Conservation (phyloP, 2,113 vertebrate species). For the Phylloscopus whistleri region DNA sequence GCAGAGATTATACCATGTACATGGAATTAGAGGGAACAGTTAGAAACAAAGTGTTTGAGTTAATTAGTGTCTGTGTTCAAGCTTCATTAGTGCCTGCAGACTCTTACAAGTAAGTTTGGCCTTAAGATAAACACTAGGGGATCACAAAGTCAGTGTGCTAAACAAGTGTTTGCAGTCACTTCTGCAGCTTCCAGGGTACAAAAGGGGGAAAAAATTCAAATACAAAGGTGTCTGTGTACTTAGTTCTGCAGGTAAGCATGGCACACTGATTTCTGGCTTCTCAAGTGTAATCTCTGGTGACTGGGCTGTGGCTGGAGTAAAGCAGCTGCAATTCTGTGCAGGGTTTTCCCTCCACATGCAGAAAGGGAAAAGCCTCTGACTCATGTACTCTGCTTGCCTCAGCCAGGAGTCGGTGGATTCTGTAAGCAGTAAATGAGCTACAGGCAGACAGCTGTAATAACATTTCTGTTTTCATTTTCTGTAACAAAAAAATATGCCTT, state of each 20-base stretch:
- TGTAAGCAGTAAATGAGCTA: not conserved
- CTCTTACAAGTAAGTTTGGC: not conserved
- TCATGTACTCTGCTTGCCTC: not conserved
- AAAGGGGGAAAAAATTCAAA: not conserved
- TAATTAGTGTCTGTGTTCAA: not conserved
- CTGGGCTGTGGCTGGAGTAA: not conserved
- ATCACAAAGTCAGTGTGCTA: not conserved
- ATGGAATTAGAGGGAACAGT: not conserved
- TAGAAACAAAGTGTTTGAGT: not conserved
- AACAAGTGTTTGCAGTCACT: not conserved
- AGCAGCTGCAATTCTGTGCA: not conserved
- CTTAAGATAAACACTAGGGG: not conserved
- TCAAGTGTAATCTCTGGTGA: not conserved
- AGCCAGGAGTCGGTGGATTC: not conserved
- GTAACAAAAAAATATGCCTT: not conserved
- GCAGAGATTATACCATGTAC: not conserved
- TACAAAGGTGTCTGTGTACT: not conserved
- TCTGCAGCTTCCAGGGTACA: not conserved
- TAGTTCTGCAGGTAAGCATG: not conserved
- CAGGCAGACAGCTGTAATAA: not conserved
- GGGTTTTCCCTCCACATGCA: not conserved
- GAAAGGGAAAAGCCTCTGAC: conserved; percentile 3
- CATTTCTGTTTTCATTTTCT: conserved; percentile 11
- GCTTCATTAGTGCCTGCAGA: not conserved
- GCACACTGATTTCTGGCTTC: not conserved